phyloP scores from a whole-genome alignment of 2,888 invertebrate genomes.

The Balanococcus diminutus region DNA sequence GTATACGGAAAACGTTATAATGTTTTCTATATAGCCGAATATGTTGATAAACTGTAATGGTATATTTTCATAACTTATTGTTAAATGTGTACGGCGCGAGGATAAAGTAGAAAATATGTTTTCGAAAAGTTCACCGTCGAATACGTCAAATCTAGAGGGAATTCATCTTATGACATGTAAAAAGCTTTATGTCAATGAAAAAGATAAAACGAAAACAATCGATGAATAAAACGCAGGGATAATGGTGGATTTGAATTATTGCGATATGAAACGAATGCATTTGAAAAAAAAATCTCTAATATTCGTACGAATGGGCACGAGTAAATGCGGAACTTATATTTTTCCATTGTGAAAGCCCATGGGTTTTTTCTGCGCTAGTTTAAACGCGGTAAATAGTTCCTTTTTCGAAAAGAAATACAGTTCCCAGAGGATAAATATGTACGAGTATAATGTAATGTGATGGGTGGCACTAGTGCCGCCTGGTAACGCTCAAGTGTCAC shows the following conservation, averaged over 20 bases:
- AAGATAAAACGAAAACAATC: conserved; percentile 19
- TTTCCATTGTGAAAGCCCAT: background rate
- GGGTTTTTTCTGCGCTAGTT: background rate
- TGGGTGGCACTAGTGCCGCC: no score
- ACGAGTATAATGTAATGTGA: no score
- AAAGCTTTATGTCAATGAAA: conserved; percentile 25
- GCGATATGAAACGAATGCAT: conserved; percentile 3
- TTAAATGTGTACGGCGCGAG: background rate
- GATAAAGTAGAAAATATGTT: conserved; percentile 21
- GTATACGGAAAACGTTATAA: background rate
- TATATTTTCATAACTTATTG: conserved; percentile 15
- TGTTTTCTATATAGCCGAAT: background rate
- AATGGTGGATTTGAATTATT: conserved; percentile 28
- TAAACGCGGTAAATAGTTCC: background rate
- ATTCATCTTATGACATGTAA: conserved; percentile 25
- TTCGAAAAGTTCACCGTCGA: conserved; percentile 4
- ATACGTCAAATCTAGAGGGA: conserved; percentile 2
- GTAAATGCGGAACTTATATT: background rate
- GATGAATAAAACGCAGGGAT: background rate
- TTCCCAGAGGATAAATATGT: no score
- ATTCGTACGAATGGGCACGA: background rate
- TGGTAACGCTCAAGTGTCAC: no score
- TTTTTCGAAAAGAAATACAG: background rate
- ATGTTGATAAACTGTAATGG: conserved; percentile 25
- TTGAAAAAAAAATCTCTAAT: background rate